phyloP scores from a whole-genome alignment of 2,113 vertebrate species.

The Toxotes chatareus region DNA sequence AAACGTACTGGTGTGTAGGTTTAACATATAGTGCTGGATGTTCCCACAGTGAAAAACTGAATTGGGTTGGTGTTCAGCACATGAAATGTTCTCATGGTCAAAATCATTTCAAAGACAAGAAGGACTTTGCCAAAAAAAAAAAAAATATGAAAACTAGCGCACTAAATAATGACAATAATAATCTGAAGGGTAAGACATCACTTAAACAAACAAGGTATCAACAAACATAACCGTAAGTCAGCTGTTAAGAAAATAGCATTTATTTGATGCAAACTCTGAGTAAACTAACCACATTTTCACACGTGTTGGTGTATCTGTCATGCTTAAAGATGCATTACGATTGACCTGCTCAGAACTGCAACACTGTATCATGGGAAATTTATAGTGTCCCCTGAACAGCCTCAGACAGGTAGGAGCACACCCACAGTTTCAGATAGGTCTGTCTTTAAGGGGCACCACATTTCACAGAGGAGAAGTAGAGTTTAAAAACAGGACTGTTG shows the following conservation, averaged over 20 bases:
- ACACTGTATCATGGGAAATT: conserved; percentile 21
- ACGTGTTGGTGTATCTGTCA: conserved; percentile 4
- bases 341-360: conserved; percentile 31
- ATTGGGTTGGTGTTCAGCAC: background rate
- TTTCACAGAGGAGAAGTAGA: background rate
- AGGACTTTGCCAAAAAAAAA: background rate
- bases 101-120: too few relatives aligned
- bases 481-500: conserved; percentile 6
- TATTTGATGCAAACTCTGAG: conserved; percentile 63
- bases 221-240: conserved; percentile 1
- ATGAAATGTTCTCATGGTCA: background rate
- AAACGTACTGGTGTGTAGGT: too few relatives aligned
- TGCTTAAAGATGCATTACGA: conserved; percentile 28
- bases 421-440: background rate
- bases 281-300: conserved; percentile 34
- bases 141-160: background rate
- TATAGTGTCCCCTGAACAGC: background rate
- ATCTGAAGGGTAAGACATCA: background rate
- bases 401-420: background rate
- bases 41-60: background rate
- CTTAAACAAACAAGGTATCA: background rate
- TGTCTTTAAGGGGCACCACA: conserved; percentile 4
- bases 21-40: too few relatives aligned
- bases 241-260: conserved; percentile 73
- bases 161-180: background rate